phyloP scores from a whole-genome alignment of 1,140 invertebrate species.

The Intoshia linei region DNA sequence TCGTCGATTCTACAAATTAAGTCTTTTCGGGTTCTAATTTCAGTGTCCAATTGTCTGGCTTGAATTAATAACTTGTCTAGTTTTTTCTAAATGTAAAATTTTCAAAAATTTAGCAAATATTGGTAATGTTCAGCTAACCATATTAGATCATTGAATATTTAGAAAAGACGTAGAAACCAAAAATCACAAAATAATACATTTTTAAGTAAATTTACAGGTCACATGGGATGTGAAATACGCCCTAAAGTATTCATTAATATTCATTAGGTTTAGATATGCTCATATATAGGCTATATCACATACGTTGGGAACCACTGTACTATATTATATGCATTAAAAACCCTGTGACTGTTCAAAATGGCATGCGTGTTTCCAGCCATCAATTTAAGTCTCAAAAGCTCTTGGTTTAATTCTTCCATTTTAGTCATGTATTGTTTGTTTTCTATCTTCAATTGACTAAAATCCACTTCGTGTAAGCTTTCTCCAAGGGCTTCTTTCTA shows the following conservation, averaged over 20 bases:
- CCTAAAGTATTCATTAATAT: not conserved
- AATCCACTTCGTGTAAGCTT: constrained; percentile 22
- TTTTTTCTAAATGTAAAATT: constrained; percentile 14
- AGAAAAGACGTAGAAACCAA: not conserved
- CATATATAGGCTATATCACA: too few relatives aligned
- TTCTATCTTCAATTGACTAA: constrained; percentile 23
- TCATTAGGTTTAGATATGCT: not conserved
- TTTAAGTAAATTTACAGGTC: not conserved
- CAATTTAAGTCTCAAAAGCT: constrained; percentile 18
- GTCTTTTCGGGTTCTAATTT: constrained; percentile 15
- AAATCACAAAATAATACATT: not conserved
- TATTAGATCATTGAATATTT: not conserved
- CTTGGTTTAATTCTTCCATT: constrained; percentile 22
- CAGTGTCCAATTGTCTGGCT: constrained; percentile 14
- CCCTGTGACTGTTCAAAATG: constrained; percentile 18
- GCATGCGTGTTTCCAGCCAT: constrained; percentile 19
- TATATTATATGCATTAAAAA: constrained; percentile 4
- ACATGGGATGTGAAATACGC: not conserved
- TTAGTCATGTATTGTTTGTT: constrained; percentile 23
- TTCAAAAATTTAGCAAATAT: not conserved
- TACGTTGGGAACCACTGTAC: too few relatives aligned
- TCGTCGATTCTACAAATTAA: constrained; percentile 14
- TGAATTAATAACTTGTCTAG: constrained; percentile 16
- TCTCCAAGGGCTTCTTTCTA: constrained; percentile 25
- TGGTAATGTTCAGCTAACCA: not conserved